Evolutionary conservation across 1,140 invertebrate genomes (phyloP).

Genomic region (Lerema accius): DNA sequence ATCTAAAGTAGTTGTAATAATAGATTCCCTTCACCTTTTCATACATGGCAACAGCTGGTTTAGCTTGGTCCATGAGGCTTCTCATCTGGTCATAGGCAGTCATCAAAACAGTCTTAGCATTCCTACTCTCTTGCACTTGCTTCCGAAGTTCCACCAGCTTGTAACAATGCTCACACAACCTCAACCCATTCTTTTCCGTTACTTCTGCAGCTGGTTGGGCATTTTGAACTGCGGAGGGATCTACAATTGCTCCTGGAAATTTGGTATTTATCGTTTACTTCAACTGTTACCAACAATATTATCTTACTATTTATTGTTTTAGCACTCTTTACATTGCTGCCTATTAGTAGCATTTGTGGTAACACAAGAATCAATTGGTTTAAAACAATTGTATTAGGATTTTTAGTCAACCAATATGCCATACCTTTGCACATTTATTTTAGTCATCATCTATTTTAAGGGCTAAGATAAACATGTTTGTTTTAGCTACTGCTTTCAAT

Average conservation of each 20-base stretch:
- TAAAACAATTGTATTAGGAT: too few relatives aligned
- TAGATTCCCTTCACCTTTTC: slow-evolving; percentile 93
- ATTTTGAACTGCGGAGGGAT: slow-evolving; percentile 79
- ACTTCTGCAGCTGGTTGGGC: slow-evolving; percentile 77
- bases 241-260: slow-evolving; percentile 81
- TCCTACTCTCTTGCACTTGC: slow-evolving; percentile 90
- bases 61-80: slow-evolving; percentile 89
- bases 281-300: too few relatives aligned
- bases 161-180: slow-evolving; percentile 93
- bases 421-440: too few relatives aligned
- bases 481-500: too few relatives aligned
- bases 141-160: slow-evolving; percentile 91
- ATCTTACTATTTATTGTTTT: too few relatives aligned
- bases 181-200: slow-evolving; percentile 84
- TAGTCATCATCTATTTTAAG: too few relatives aligned
- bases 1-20: too few relatives aligned
- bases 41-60: slow-evolving; percentile 91
- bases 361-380: too few relatives aligned
- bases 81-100: slow-evolving; percentile 93
- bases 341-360: too few relatives aligned
- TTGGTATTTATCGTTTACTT: background rate
- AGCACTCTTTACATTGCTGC: too few relatives aligned
- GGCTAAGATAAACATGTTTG: too few relatives aligned
- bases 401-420: too few relatives aligned
- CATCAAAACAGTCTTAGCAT: slow-evolving; percentile 90